phyloP scores from a whole-genome alignment of 2,797 vertebrate species.

The Carduelis carduelis region DNA sequence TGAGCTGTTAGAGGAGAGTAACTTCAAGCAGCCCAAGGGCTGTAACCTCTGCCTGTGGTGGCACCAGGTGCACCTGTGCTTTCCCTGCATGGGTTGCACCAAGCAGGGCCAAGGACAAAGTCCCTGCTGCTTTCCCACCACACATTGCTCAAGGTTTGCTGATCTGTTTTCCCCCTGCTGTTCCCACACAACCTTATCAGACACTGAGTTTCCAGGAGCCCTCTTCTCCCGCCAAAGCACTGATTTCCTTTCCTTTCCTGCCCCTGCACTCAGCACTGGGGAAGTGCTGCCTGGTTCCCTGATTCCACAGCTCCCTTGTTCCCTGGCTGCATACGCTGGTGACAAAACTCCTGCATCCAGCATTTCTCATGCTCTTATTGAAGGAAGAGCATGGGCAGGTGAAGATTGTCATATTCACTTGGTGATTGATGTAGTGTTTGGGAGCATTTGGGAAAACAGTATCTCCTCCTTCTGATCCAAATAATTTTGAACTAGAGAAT shows the following conservation, averaged over 20 bases:
- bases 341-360: not conserved
- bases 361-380: not conserved
- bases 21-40: not conserved
- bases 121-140: not conserved
- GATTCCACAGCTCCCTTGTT: not conserved
- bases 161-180: not conserved
- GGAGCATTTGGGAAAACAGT: not conserved
- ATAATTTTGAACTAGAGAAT: not conserved
- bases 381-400: not conserved
- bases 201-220: not conserved
- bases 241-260: constrained; percentile 6
- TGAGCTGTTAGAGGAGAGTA: not conserved
- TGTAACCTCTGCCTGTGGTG: not conserved
- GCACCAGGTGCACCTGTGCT: not conserved
- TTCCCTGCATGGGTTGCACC: not conserved
- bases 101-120: not conserved
- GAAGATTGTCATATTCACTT: not conserved
- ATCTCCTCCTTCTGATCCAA: not conserved
- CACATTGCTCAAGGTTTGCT: not conserved
- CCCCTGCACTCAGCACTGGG: not conserved
- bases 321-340: rapidly evolving
- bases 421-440: not conserved
- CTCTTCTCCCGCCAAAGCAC: rapidly evolving
- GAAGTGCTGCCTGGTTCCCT: rapidly evolving
- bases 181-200: constrained; percentile 17